These are phyloP conservation scores for Myzus persicae DNA, from an alignment of 1,140 invertebrate species.

Conservation along the genomic window DNA sequence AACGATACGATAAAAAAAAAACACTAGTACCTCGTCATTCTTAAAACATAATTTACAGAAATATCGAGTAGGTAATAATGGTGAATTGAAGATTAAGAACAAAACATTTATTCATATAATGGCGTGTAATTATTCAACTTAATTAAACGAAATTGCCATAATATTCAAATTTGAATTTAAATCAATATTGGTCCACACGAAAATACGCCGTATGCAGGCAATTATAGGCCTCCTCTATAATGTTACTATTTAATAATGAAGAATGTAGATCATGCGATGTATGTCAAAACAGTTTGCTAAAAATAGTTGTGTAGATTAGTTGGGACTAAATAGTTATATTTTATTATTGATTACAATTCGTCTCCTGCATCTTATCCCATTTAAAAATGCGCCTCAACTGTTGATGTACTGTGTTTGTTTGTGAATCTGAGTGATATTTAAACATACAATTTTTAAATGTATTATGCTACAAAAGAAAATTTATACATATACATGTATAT, in stretches of 20 bases:
- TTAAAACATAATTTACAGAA: slow-evolving; percentile 34
- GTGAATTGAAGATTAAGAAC: background rate
- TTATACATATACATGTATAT: too few relatives aligned
- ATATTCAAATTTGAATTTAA: background rate
- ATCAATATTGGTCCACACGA: background rate
- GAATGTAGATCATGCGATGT: background rate
- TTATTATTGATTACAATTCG: background rate
- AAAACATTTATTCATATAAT: background rate
- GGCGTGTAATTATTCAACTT: background rate
- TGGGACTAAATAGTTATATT: background rate
- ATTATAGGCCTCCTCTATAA: background rate
- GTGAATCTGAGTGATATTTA: too few relatives aligned
- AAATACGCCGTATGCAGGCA: too few relatives aligned
- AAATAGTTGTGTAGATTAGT: background rate
- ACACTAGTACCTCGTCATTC: slow-evolving; percentile 21
- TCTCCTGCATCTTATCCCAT: too few relatives aligned
- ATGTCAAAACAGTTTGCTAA: background rate
- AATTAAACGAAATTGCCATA: background rate
- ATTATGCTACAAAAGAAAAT: too few relatives aligned
- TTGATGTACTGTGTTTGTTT: background rate
- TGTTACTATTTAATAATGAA: background rate
- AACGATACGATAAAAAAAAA: background rate
- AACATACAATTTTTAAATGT: background rate
- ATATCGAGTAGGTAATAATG: background rate
- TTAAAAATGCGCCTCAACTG: too few relatives aligned